phyloP scores from a whole-genome alignment of 1,140 invertebrate genomes.

The Goniozus legneri region DNA sequence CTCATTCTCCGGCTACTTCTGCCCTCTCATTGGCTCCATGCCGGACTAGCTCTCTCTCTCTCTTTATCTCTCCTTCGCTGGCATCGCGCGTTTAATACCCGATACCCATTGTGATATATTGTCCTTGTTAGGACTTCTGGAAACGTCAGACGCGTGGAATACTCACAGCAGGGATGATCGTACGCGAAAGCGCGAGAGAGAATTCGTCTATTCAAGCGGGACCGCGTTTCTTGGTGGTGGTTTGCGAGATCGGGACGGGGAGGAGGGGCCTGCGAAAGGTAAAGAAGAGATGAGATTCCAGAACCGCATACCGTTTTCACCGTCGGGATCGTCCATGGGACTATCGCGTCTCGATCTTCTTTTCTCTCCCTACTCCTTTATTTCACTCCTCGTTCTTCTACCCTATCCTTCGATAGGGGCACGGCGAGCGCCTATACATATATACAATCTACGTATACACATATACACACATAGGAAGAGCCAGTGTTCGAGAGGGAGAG shows the following conservation, averaged over 20 bases:
- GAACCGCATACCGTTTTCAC: conserved; percentile 35
- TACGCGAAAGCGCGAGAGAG: no score
- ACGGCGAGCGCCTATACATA: no score
- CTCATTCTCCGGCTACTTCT: neutral
- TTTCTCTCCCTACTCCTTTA: conserved; percentile 4
- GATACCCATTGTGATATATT: conserved; percentile 17
- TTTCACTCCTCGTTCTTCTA: neutral
- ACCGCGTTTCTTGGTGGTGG: no score
- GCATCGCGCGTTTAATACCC: conserved; percentile 10
- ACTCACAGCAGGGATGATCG: conserved; percentile 30
- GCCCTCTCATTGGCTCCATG: neutral
- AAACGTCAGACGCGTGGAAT: conserved; percentile 19
- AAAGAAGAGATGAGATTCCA: conserved; percentile 44
- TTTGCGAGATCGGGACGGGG: neutral
- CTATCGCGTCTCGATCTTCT: conserved; percentile 25
- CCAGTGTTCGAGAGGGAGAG: no score
- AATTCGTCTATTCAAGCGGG: no score
- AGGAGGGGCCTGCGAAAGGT: conserved; percentile 16
- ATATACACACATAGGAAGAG: no score
- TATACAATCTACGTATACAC: no score
- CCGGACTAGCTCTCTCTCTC: neutral
- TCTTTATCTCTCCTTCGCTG: conserved; percentile 5
- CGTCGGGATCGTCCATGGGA: conserved; percentile 22
- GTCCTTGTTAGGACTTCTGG: conserved; percentile 10
- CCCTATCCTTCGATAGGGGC: conserved; percentile 2